Conservation (phyloP, 2,113 vertebrate species). For the Tangachromis dhanisi region DNA sequence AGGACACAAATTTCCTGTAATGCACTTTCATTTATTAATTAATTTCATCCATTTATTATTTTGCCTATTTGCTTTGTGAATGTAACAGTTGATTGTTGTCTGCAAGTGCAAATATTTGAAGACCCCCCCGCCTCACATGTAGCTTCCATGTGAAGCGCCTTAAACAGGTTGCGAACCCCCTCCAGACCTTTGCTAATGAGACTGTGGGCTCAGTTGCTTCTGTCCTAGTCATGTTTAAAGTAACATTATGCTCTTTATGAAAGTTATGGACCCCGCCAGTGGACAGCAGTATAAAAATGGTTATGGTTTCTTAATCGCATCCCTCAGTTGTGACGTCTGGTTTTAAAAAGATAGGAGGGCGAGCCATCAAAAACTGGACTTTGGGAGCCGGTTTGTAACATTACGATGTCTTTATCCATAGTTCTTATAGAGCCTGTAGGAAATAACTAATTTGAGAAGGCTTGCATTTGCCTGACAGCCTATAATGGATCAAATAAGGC, state of each 20-base stretch:
- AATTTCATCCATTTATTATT: neutral
- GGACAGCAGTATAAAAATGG: neutral
- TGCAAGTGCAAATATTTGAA: neutral
- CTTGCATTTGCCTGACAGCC: fast-evolving
- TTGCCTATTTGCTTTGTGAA: neutral
- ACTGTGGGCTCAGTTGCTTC: too few species aligned
- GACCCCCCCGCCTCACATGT: neutral
- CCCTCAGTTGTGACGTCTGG: neutral
- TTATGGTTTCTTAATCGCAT: neutral
- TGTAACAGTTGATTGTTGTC: neutral
- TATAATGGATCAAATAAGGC: neutral
- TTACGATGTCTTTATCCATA: neutral
- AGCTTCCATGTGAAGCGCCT: neutral
- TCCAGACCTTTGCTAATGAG: neutral
- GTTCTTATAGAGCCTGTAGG: neutral
- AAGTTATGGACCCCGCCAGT: fast-evolving
- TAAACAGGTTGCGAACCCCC: neutral
- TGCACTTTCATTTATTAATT: neutral
- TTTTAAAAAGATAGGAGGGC: neutral
- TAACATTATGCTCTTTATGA: neutral
- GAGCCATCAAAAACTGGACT: neutral
- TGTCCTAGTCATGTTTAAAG: neutral
- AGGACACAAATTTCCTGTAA: neutral
- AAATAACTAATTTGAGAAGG: neutral
- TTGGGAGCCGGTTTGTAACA: neutral